Base-by-base conservation (phyloP, 2,113 vertebrate genomes). In the Peromyscus leucopus region DNA sequence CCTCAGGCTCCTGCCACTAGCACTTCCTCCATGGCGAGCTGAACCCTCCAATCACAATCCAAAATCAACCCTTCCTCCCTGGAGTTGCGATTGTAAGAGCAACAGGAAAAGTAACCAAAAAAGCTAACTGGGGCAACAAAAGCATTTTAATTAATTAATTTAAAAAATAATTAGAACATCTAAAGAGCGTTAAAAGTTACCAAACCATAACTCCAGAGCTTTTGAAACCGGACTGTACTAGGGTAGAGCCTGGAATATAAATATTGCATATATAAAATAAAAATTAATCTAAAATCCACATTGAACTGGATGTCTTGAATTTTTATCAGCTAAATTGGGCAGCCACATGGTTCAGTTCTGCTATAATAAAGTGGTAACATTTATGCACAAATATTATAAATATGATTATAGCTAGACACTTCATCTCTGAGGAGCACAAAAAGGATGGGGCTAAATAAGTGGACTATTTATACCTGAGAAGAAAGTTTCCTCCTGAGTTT, bases 311-410 rank as follows among this genome's bases (percentile, higher is more conserved):
- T 28, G 0, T 46, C 31, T 78, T 87, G 1, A 39, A 88, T 91
- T 76, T 95, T 91, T 89, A 67, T 67, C 71, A 91, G 33, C 51
- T 89, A 55, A 94, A 96, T 95, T 42, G 96, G 63, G n/a, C 39
- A 80, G 79, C 26, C 15, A 9, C 67, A 65, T 10, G 28, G 85
- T 28, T 15, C 4, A 42, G 36, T 67, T 55, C 59, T 83, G 9
- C 72, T 93, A 93, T 17, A 59, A 26, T 87, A 91, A 46, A 90
- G 57, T 48, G 74, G 31, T 24, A 55, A 86, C 21, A 63, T 6
- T 79, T 83, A 55, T 0, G 2, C 31, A 74, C 24, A 36, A 31
- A 36, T 16, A 46, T 31, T 63, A 67, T 46, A 78, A 8, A 55
- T 61, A 74, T 9, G 48, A 78, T 46, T 74, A 7, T 51, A 91